Evolutionary conservation across 2,888 invertebrate genomes (phyloP), one percentile per base, ranked within the genome.

Genomic region (Tortricodes alternella): DNA sequence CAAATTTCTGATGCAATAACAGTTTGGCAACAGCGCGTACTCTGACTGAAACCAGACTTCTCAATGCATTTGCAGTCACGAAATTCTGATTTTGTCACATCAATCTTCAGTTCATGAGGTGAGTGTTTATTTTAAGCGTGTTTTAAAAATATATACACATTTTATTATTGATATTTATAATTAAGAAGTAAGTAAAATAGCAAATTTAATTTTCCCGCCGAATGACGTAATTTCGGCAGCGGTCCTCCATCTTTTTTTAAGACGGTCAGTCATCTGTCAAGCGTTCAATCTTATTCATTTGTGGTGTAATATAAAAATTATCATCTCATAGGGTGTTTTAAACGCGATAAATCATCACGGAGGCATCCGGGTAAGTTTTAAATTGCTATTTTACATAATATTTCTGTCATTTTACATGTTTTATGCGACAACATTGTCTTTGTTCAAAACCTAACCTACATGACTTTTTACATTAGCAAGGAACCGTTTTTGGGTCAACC

Each of bases 1-100:
- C 70, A 71, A 80, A 62, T 85, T 71, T 89, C 90, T 90, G 89
- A 90, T 83, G 89, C 89, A 89, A 90, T 83, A 82, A 73, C 87
- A 71, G 83, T 80, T 82, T 88, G 89, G 88, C 89, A 89, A 89
- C 89, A 85, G 76, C 81, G 88, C 85, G 66, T 76, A 68, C 67
- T 85, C 77, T 65, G 81, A 83, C 66, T 89, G 80, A 89, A 78
- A 70, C 66, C n/a, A 43, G 68, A 63, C 61, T 70, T 73, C 68
- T 83, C 73, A 68, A 89, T 89, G 89, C 79, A 74, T 82, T 85
- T 77, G 62, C 68, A 70, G 80, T 62, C 62, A 71, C 79, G 71
- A 73, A 74, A 77, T 75, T 73, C 66, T 67, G 65, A 68, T 64
- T 66, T 72, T 68, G 60, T 68, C 80, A 80, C 76, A 71, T 56